Percentiles rank a stretch among this genome's conserved stretches.
Conservation (phyloP, 1,140 invertebrate genomes). For the Drosophila equinoxialis region DNA sequence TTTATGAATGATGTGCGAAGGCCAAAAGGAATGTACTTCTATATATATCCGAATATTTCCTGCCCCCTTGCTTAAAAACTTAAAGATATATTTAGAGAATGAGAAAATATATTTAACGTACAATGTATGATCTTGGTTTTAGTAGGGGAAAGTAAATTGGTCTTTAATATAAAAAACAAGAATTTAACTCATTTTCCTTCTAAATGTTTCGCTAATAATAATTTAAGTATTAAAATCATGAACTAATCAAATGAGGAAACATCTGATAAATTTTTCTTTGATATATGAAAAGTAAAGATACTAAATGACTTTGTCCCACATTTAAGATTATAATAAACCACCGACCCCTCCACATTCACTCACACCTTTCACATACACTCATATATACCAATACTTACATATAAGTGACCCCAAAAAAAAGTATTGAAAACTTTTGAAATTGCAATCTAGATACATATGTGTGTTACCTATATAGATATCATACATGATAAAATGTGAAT, state of each 20-base stretch:
- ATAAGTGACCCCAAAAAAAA: slow-evolving; percentile 65
- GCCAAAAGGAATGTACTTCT: slow-evolving; percentile 23
- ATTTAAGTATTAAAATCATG: neutral
- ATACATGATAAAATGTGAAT: slow-evolving; percentile 47
- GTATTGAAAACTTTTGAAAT: slow-evolving; percentile 64
- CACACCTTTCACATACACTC: neutral
- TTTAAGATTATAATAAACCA: slow-evolving; percentile 25
- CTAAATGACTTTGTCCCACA: slow-evolving; percentile 69
- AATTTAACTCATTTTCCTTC: too few relatives aligned
- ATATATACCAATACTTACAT: slow-evolving; percentile 30
- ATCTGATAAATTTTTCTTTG: neutral
- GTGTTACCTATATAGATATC: slow-evolving; percentile 36
- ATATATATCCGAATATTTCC: neutral
- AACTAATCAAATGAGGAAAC: neutral
- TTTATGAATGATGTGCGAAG: slow-evolving; percentile 49
- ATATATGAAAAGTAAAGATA: slow-evolving; percentile 38
- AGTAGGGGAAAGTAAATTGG: too few relatives aligned
- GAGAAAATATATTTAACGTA: neutral
- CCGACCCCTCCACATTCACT: too few relatives aligned
- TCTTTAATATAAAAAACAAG: too few relatives aligned
- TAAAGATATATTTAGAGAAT: neutral
- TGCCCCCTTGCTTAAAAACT: neutral
- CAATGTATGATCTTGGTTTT: too few relatives aligned
- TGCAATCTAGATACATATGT: slow-evolving; percentile 46
- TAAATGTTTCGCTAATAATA: neutral